Conservation (phyloP, 2,888 invertebrate genomes). For the Nemotelus pantherinus region DNA sequence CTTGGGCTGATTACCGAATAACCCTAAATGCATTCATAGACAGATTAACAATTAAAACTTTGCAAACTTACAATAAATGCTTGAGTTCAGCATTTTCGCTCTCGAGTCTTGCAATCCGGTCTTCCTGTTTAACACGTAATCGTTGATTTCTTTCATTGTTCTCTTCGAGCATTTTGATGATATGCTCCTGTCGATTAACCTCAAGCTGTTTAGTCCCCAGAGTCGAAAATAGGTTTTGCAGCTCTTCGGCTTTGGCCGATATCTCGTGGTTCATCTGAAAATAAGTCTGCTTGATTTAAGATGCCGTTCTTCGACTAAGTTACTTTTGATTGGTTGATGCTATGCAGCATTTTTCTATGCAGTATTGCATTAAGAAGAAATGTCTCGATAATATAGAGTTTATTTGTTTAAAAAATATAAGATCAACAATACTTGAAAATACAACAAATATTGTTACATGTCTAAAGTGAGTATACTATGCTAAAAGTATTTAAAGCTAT, state of each 20-base stretch:
- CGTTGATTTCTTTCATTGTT: constrained; percentile 55
- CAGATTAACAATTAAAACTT: too few species aligned
- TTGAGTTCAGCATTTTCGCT: constrained; percentile 57
- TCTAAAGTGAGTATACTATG: too few species aligned
- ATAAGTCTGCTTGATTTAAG: constrained; percentile 39
- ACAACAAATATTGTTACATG: too few species aligned
- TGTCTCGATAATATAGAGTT: too few species aligned
- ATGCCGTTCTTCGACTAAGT: constrained; percentile 12
- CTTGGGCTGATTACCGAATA: too few species aligned
- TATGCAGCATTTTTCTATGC: neutral
- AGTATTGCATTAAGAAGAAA: too few species aligned
- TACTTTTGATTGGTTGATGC: constrained; percentile 8
- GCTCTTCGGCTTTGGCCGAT: constrained; percentile 57
- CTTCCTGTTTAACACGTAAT: constrained; percentile 58
- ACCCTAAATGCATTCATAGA: too few species aligned
- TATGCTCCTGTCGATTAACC: constrained; percentile 57
- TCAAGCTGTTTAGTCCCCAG: constrained; percentile 58
- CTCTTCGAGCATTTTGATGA: constrained; percentile 59
- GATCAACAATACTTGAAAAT: neutral
- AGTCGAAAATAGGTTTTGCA: constrained; percentile 56
- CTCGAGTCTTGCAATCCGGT: constrained; percentile 57
- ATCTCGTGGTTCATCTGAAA: constrained; percentile 58
- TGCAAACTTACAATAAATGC: constrained; percentile 58
- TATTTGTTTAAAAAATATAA: neutral
- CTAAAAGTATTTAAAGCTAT: too few species aligned